These are phyloP conservation scores for Tetramorium parvispinum DNA, from an alignment of 1,140 invertebrate species.

Conservation along the genomic window DNA sequence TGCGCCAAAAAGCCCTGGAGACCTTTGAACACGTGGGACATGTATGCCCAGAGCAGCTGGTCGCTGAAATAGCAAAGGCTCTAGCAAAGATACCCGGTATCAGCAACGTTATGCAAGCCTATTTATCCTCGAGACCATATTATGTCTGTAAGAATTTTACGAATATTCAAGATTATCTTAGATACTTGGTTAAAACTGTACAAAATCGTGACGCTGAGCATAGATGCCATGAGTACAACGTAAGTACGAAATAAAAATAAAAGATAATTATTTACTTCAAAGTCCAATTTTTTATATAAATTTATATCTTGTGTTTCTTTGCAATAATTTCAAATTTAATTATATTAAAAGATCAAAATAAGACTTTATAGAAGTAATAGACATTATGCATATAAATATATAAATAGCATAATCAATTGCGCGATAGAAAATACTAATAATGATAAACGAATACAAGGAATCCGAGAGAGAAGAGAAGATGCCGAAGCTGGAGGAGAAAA, in stretches of 20 bases:
- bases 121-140: slow-evolving; percentile 69
- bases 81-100: slow-evolving; percentile 66
- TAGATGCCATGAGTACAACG: slow-evolving; percentile 59
- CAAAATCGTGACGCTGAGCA: slow-evolving; percentile 59
- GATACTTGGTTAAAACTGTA: slow-evolving; percentile 15
- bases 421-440: not conserved
- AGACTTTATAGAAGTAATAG: not conserved
- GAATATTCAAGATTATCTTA: slow-evolving; percentile 63
- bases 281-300: not conserved
- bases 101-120: slow-evolving; percentile 72
- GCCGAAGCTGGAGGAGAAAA: slow-evolving; percentile 64
- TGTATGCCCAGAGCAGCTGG: slow-evolving; percentile 69
- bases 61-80: slow-evolving; percentile 69
- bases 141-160: slow-evolving; percentile 66
- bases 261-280: not conserved
- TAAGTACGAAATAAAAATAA: slow-evolving; percentile 36
- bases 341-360: not conserved
- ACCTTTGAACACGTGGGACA: slow-evolving; percentile 77
- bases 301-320: not conserved
- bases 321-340: not conserved
- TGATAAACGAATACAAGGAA: slow-evolving; percentile 55
- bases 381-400: not conserved
- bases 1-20: slow-evolving; percentile 79
- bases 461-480: slow-evolving; percentile 74
- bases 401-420: not conserved